Conservation (phyloP, 2,113 vertebrate species). For the Hystrix brachyura region DNA sequence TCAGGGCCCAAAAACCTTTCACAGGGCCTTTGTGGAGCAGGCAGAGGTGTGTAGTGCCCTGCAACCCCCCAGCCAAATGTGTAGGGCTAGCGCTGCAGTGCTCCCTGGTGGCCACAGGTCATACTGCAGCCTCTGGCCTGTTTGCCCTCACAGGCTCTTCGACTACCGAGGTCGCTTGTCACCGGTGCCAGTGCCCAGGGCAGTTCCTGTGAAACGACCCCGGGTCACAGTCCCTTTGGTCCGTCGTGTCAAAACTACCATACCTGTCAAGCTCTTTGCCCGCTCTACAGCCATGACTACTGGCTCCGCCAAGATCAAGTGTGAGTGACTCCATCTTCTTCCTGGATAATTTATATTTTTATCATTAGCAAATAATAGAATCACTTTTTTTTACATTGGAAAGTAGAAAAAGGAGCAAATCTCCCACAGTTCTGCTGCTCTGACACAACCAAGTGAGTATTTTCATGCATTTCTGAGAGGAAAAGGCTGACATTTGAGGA, state of each 20-base stretch:
- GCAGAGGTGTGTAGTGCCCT: background rate
- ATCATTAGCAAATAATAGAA: conserved; percentile 74
- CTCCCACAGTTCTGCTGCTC: conserved; percentile 61
- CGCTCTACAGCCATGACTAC: conserved; percentile 89
- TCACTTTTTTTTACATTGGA: conserved; percentile 73
- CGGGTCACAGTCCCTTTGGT: conserved; percentile 94
- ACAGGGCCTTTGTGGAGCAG: background rate
- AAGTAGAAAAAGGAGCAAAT: conserved; percentile 80
- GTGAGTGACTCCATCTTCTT: conserved; percentile 87
- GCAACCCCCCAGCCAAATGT: background rate
- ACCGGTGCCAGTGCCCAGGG: conserved; percentile 90
- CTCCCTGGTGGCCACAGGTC: conserved; percentile 70
- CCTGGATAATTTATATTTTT: conserved; percentile 50
- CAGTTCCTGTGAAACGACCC: conserved; percentile 93
- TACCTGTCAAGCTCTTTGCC: conserved; percentile 94
- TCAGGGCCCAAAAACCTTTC: background rate
- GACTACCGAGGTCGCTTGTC: conserved; percentile 94
- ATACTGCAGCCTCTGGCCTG: conserved; percentile 47
- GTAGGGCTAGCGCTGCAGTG: conserved; percentile 52
- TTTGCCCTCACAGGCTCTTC: conserved; percentile 90
- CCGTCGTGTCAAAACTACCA: conserved; percentile 92
- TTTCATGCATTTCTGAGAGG: conserved; percentile 67
- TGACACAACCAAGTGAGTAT: conserved; percentile 70
- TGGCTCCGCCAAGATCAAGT: conserved; percentile 91
- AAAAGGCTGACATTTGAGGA: conserved; percentile 53